Percentiles rank a stretch among this genome's conserved stretches.
phyloP scores from a whole-genome alignment of 2,797 vertebrate genomes.

The Mormyrus hasselquistii region DNA sequence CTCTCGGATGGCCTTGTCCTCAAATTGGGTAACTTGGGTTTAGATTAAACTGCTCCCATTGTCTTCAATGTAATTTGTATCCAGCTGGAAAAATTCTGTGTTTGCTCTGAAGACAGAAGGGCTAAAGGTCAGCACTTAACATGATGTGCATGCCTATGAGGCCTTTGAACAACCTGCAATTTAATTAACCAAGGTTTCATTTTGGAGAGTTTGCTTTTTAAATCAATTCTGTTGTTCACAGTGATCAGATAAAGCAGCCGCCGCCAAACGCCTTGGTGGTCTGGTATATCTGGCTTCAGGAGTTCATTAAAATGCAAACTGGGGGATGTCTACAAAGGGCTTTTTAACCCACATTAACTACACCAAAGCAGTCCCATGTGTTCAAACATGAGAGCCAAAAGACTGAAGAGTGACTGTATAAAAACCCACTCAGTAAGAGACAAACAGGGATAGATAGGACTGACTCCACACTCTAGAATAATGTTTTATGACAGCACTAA shows the following conservation, averaged over 20 bases:
- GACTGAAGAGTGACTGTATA: background rate
- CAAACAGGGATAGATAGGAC: background rate
- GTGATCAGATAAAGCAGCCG: background rate
- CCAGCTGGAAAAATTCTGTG: background rate
- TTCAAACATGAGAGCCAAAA: background rate
- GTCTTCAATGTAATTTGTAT: background rate
- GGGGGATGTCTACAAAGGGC: background rate
- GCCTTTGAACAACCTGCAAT: conserved; percentile 37
- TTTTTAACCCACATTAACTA: background rate
- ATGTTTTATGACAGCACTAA: background rate
- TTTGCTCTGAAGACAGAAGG: background rate
- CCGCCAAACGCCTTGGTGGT: background rate
- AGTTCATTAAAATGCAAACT: conserved; percentile 2
- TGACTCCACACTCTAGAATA: background rate
- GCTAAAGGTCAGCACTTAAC: conserved; percentile 37
- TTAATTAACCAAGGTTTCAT: conserved; percentile 43
- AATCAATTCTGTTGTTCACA: conserved; percentile 32
- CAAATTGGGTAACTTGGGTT: background rate
- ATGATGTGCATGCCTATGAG: conserved; percentile 23
- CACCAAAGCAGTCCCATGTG: background rate
- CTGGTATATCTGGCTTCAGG: background rate
- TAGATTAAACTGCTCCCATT: background rate
- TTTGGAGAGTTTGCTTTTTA: conserved; percentile 37
- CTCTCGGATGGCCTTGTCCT: background rate
- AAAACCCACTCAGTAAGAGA: background rate